A percentile compares a stretch with the other conserved stretches of the same genome.
These are phyloP conservation scores for Protodeltote pygarga DNA, from an alignment of 2,888 invertebrate genomes.

Conservation along the genomic window DNA sequence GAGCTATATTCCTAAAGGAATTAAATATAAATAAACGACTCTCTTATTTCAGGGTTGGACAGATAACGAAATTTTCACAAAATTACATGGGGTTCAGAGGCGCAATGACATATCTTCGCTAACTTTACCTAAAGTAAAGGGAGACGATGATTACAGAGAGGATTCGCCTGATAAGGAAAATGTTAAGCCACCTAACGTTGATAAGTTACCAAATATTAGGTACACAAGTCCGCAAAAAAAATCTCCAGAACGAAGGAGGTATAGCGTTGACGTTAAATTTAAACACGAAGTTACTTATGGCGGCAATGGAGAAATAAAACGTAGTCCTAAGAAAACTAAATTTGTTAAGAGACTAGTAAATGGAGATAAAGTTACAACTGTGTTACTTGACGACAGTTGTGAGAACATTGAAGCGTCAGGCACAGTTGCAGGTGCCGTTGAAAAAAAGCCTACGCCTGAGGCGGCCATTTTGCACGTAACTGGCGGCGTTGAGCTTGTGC, in stretches of 20 bases:
- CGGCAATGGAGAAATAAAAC: constrained; percentile 49
- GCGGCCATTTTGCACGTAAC: constrained; percentile 78
- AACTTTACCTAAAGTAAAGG: constrained; percentile 84
- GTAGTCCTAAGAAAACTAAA: constrained; percentile 67
- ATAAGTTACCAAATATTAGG: constrained; percentile 73
- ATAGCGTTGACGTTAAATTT: constrained; percentile 44
- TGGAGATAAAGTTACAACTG: constrained; percentile 65
- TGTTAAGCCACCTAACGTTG: constrained; percentile 55
- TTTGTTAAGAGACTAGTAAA: constrained; percentile 72
- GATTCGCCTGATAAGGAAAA: constrained; percentile 62
- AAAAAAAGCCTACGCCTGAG: constrained; percentile 76
- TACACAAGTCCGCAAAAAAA: constrained; percentile 49
- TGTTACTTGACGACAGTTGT: constrained; percentile 60
- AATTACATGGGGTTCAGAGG: constrained; percentile 67
- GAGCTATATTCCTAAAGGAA: neutral
- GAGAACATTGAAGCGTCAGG: constrained; percentile 38
- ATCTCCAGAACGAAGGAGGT: constrained; percentile 43
- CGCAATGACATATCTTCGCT: constrained; percentile 75
- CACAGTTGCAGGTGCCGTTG: constrained; percentile 31
- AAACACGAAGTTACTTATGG: constrained; percentile 37
- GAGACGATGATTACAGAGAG: constrained; percentile 71
- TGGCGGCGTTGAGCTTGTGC: constrained; percentile 92
- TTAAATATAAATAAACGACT: neutral
- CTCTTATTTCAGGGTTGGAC: constrained; percentile 76
- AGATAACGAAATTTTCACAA: constrained; percentile 75